Evolutionary conservation across 30 jellyfish, hydroid and myxozoan species (phyloP).

Genomic region (Aurelia coerulea): DNA sequence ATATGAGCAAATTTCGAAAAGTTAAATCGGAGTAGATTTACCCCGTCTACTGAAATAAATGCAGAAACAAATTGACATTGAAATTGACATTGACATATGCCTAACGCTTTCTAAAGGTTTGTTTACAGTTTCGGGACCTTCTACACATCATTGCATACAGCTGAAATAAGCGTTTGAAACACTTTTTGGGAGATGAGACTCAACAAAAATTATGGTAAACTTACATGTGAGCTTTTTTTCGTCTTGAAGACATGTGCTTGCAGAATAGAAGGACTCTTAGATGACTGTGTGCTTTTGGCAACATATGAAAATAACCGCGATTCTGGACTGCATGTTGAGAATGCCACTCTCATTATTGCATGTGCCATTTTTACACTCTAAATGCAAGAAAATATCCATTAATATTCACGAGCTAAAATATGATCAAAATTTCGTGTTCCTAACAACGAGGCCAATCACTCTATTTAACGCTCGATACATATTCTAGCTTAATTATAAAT

Average conservation of each 20-base stretch:
- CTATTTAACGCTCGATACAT: too few species aligned
- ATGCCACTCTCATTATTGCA: constrained; percentile 81
- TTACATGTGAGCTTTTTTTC: constrained; percentile 77
- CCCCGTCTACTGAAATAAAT: too few species aligned
- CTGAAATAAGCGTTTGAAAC: too few species aligned
- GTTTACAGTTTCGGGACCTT: too few species aligned
- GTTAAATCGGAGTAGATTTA: too few species aligned
- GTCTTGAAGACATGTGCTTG: constrained; percentile 95
- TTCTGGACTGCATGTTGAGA: constrained; percentile 88
- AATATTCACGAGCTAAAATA: background rate
- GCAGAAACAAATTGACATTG: too few species aligned
- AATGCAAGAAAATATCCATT: background rate
- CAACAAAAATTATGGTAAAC: background rate
- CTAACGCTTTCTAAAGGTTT: too few species aligned
- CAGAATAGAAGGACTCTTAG: constrained; percentile 43
- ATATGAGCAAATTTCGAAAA: too few species aligned
- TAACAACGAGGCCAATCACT: background rate
- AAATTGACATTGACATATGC: too few species aligned
- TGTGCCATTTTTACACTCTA: constrained; percentile 93
- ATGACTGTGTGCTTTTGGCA: constrained; percentile 63
- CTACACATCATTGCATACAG: too few species aligned
- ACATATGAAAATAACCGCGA: constrained; percentile 87
- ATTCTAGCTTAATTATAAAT: too few species aligned
- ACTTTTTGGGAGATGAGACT: too few species aligned
- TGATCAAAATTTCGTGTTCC: background rate